A percentile compares a stretch with the other conserved stretches of the same genome.
Conservation (phyloP, 2,113 vertebrate genomes). For the Callocephalon fimbriatum region DNA sequence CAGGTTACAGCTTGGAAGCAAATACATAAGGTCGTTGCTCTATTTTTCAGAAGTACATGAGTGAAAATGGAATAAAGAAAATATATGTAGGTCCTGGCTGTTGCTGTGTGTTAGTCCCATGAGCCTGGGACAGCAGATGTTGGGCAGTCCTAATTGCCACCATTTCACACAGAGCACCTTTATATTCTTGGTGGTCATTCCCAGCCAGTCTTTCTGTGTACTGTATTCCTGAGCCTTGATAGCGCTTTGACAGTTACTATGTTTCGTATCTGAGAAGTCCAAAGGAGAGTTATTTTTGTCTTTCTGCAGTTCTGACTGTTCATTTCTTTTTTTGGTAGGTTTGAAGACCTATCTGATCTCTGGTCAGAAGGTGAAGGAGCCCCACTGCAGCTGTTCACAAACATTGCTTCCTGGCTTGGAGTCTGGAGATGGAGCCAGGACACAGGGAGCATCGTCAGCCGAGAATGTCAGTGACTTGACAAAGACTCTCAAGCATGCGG, state of each 20-base stretch:
- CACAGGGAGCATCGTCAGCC: conserved; percentile 43
- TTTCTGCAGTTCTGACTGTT: conserved; percentile 47
- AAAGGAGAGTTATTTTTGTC: not conserved
- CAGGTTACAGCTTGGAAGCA: not conserved
- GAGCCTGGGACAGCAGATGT: not conserved
- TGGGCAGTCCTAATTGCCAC: not conserved
- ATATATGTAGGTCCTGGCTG: not conserved
- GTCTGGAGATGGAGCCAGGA: conserved; percentile 69
- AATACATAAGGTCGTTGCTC: not conserved
- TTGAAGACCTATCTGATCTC: conserved; percentile 96
- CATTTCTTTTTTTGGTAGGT: conserved; percentile 75
- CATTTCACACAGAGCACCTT: not conserved
- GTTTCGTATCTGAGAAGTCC: not conserved
- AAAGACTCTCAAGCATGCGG: conserved; percentile 68
- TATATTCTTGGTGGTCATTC: not conserved
- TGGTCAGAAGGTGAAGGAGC: conserved; percentile 84
- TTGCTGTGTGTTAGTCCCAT: not conserved
- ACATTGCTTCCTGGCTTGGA: conserved; percentile 76
- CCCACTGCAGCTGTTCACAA: conserved; percentile 86
- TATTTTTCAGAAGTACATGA: not conserved
- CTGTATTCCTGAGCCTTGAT: not conserved
- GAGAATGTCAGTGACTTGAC: conserved; percentile 71
- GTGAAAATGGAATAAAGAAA: not conserved
- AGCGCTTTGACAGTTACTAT: not conserved
- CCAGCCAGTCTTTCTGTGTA: not conserved